Evolutionary conservation across 92 coral and sea anemone genomes (phyloP), one percentile per base, ranked within the genome.

Genomic region (Desmophyllum pertusum): DNA sequence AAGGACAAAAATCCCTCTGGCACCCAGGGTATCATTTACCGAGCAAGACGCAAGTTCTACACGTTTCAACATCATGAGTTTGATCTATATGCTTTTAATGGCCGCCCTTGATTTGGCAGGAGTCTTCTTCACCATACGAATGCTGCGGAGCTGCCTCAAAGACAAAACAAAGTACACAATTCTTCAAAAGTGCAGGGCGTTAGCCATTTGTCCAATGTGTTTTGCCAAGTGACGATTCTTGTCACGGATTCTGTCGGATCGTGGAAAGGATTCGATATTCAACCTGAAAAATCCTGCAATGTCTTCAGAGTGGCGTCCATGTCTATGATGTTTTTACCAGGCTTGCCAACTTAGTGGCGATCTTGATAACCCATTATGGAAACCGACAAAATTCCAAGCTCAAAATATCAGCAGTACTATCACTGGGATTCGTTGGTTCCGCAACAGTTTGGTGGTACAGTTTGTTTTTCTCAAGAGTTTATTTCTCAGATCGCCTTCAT

Each of bases 91-190:
- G n/a, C n/a, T n/a, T n/a, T n/a, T n/a, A n/a, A n/a, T n/a, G n/a
- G 59, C 31, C 18, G 51, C 41, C 2, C 31, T 70, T 70, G 52
- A 23, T 8, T 70, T 70, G 50, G 31, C 33, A 5, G 75, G 75
- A 39, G 50, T 40, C 31, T 70, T 38, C 51, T n/a, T 70, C 33
- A 70, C 39, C 18, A 40, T n/a, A 23, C 30, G 5, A 10, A 70
- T 70, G 75, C 11, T 70, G 18, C 35, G 11, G 29, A 70, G 1
- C 35, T 70, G 75, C 75, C 39, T 70, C 52, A 70, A 70, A 43
- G 42, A 70, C 18, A 39, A 38, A 70, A 70, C 51, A 13, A 70
- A 70, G 39, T 8, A 15, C 41, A 3, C 41, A 13, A 2, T 18
- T 35, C 23, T 65, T 31, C 8, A 30, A 33, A 35, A 17, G 40